Conservation (phyloP, 2,888 invertebrate genomes). For the Drosophila nr. perissopoda region DNA sequence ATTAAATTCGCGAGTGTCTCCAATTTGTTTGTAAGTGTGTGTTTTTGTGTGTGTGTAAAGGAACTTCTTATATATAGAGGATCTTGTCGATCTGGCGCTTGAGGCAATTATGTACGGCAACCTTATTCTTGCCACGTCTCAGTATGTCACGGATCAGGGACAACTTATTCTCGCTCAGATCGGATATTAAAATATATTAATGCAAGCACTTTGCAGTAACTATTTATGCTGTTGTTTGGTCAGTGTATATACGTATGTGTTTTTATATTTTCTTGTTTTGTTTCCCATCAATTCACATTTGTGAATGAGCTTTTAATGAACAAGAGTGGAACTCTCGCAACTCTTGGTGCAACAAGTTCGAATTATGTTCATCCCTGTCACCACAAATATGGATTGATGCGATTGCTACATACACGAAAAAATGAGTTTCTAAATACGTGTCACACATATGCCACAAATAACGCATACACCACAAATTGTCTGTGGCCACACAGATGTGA, state of each 20-base stretch:
- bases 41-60: too few relatives aligned
- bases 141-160: too few relatives aligned
- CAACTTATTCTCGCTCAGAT: too few relatives aligned
- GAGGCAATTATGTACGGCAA: too few relatives aligned
- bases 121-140: too few relatives aligned
- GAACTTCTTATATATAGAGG: too few relatives aligned
- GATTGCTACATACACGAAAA: conserved; percentile 1
- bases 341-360: conserved; percentile 50
- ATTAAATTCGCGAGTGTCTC: too few relatives aligned
- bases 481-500: conserved; percentile 34
- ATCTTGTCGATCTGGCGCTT: too few relatives aligned
- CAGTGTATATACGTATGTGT: neutral
- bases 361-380: conserved; percentile 40
- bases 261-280: neutral
- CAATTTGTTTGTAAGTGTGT: too few relatives aligned
- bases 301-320: conserved; percentile 42
- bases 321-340: conserved; percentile 32
- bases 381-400: conserved; percentile 14
- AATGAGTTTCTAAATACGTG: conserved; percentile 35
- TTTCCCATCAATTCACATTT: neutral
- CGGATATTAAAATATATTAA: neutral
- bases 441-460: conserved; percentile 34
- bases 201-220: neutral
- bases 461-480: conserved; percentile 37
- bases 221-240: neutral